phyloP scores from a whole-genome alignment of 2,888 invertebrate genomes.

The Notocelia uddmanniana region DNA sequence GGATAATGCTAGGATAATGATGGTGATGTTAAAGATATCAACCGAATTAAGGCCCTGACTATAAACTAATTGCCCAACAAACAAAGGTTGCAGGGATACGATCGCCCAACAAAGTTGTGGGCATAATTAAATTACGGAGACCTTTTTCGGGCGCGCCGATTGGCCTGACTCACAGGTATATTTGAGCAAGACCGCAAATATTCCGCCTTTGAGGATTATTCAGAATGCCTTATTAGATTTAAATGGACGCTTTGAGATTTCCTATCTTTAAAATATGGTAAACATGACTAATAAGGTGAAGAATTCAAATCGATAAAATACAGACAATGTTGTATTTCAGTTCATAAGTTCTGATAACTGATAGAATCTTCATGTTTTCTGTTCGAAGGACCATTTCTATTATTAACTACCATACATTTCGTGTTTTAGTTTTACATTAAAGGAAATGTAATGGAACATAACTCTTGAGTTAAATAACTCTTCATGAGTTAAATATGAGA shows the following conservation, averaged over 20 bases:
- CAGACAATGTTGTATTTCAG: neutral
- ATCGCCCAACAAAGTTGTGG: slow-evolving; percentile 6
- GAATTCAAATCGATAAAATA: neutral
- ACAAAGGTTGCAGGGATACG: slow-evolving; percentile 19
- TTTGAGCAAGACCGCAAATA: slow-evolving; percentile 35
- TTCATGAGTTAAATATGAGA: neutral
- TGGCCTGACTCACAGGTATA: slow-evolving; percentile 39
- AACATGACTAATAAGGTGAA: slow-evolving; percentile 8
- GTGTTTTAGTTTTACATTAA: neutral
- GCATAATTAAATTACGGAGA: slow-evolving; percentile 33
- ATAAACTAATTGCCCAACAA: slow-evolving; percentile 1
- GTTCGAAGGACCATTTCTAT: slow-evolving; percentile 9
- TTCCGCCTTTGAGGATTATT: slow-evolving; percentile 25
- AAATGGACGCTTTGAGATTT: slow-evolving; percentile 16
- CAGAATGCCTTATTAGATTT: slow-evolving; percentile 38
- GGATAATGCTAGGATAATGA: too few species aligned
- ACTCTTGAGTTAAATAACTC: too few species aligned
- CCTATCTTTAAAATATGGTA: slow-evolving; percentile 13
- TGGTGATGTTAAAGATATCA: neutral
- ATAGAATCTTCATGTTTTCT: neutral
- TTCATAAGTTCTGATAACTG: neutral
- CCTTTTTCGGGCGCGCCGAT: slow-evolving; percentile 27
- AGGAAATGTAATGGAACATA: neutral
- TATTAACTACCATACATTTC: neutral
- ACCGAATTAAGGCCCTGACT: neutral